Percentiles rank a stretch among this genome's conserved stretches.
These are phyloP conservation scores for Hemaris fuciformis DNA, from an alignment of 2,888 invertebrate species.

Conservation along the genomic window DNA sequence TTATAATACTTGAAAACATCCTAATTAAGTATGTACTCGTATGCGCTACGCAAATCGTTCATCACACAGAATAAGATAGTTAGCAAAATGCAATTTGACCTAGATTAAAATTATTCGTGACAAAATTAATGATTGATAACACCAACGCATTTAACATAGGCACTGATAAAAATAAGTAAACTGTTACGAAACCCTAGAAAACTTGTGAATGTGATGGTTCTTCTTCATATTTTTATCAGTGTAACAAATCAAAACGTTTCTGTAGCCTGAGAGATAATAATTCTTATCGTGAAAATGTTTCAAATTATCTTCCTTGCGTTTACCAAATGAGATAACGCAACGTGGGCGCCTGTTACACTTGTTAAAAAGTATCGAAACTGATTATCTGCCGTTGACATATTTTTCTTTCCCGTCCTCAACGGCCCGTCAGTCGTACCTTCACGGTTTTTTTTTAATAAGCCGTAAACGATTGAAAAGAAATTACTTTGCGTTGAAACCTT, in stretches of 20 bases:
- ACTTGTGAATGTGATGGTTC: neutral
- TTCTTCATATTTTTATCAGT: neutral
- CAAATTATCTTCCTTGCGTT: slow-evolving; percentile 64
- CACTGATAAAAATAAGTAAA: slow-evolving; percentile 24
- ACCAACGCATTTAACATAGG: slow-evolving; percentile 22
- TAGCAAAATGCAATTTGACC: slow-evolving; percentile 31
- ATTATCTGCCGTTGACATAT: slow-evolving; percentile 68
- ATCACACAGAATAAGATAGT: slow-evolving; percentile 9
- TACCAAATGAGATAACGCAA: slow-evolving; percentile 68
- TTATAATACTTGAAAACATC: neutral
- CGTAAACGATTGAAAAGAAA: neutral
- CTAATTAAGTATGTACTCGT: neutral
- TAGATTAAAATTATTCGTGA: slow-evolving; percentile 36
- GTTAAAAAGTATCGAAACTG: slow-evolving; percentile 65
- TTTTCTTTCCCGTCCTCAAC: slow-evolving; percentile 37
- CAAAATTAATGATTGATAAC: slow-evolving; percentile 28
- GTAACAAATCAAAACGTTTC: slow-evolving; percentile 24
- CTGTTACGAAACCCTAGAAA: slow-evolving; percentile 10
- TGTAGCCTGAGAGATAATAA: slow-evolving; percentile 49
- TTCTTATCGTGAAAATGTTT: slow-evolving; percentile 55
- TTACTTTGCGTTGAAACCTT: neutral
- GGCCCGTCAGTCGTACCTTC: neutral
- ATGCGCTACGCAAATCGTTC: neutral
- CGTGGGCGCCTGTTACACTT: slow-evolving; percentile 56
- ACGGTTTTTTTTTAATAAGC: neutral